phyloP scores from a whole-genome alignment of 2,113 vertebrate species.

The Trachemys scripta region DNA sequence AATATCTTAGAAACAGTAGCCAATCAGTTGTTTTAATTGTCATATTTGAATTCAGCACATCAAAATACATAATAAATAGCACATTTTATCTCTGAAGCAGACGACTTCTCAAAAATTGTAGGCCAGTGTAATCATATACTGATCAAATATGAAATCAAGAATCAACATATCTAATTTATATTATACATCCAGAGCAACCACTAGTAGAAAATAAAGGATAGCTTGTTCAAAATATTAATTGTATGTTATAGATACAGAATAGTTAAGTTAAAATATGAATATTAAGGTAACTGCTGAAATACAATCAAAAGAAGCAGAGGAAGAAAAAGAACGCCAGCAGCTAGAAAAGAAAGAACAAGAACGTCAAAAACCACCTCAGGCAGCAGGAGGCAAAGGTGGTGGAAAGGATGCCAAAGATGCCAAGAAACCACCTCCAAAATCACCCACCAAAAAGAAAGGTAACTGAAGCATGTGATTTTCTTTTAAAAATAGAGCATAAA shows the following conservation, averaged over 20 bases:
- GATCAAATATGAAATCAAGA: not conserved
- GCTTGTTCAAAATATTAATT: not conserved
- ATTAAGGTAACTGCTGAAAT: conserved; percentile 79
- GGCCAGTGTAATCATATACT: not conserved
- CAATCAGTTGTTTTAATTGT: too few relatives aligned
- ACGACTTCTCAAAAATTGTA: too few relatives aligned
- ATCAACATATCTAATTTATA: not conserved
- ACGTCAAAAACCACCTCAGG: conserved; percentile 54
- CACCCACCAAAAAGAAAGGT: conserved; percentile 79
- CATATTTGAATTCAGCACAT: too few relatives aligned
- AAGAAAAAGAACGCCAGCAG: conserved; percentile 71
- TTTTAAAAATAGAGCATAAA: not conserved
- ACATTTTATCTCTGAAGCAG: too few relatives aligned
- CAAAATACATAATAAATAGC: too few relatives aligned
- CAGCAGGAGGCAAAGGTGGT: conserved; percentile 32
- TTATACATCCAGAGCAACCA: not conserved
- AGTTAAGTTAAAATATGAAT: not conserved
- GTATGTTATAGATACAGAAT: not conserved
- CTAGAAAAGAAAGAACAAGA: conserved; percentile 70
- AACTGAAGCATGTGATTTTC: conserved; percentile 39
- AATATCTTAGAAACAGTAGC: too few relatives aligned
- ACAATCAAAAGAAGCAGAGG: conserved; percentile 75
- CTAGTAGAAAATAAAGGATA: not conserved
- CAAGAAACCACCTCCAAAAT: conserved; percentile 66
- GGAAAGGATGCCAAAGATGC: conserved; percentile 59